Evolutionary conservation across 2,797 vertebrate genomes (phyloP).

Genomic region (Anomalospiza imberbis): DNA sequence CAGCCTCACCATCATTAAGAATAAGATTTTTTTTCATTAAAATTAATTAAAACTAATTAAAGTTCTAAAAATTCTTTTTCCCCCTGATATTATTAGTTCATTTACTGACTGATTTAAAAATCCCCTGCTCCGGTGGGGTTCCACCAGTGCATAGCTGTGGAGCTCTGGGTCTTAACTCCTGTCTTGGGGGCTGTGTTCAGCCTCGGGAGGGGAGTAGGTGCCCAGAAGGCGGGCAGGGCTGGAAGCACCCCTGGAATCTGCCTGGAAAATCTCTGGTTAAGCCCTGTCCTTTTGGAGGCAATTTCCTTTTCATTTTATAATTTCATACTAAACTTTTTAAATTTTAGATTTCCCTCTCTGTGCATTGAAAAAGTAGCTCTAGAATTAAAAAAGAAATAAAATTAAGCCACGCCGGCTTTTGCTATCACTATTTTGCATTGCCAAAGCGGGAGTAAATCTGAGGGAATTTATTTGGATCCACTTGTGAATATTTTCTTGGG

Average conservation of each 20-base stretch:
- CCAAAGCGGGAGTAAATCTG: not conserved
- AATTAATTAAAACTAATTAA: not conserved
- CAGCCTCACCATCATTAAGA: no score
- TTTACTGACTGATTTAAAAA: not conserved
- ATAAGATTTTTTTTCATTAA: not conserved
- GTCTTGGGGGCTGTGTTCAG: not conserved
- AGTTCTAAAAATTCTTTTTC: no score
- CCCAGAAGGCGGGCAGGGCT: not conserved
- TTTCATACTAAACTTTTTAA: not conserved
- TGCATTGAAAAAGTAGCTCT: not conserved
- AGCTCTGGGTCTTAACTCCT: fast-evolving
- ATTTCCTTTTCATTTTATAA: not conserved
- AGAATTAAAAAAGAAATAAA: not conserved
- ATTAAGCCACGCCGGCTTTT: fast-evolving
- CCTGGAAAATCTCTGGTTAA: not conserved
- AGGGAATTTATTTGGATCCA: not conserved
- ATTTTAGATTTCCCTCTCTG: not conserved
- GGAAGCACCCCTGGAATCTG: not conserved
- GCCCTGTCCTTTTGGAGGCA: no score
- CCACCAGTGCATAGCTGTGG: fast-evolving
- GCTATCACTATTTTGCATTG: not conserved
- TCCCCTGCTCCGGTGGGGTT: fast-evolving
- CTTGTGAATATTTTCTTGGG: not conserved
- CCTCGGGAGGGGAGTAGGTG: fast-evolving
- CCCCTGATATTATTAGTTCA: fast-evolving